Percentiles rank a stretch among this genome's conserved stretches.
These are phyloP conservation scores for Branchipolynoe longqiensis DNA, from an alignment of 2,888 invertebrate species.

Conservation along the genomic window DNA sequence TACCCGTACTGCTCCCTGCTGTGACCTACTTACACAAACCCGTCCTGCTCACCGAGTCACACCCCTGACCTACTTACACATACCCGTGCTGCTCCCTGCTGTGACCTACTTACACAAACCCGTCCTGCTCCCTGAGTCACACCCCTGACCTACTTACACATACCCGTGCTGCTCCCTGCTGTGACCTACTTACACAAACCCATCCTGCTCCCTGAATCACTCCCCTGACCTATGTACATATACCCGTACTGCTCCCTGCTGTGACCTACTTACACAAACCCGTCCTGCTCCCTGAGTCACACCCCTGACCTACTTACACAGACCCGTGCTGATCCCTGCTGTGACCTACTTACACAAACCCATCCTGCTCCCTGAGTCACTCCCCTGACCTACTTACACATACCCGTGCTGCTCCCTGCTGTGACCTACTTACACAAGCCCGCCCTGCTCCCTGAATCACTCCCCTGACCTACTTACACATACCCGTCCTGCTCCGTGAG, in stretches of 20 bases:
- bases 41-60: too few relatives aligned
- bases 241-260: too few relatives aligned
- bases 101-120: not conserved
- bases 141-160: too few relatives aligned
- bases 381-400: too few relatives aligned
- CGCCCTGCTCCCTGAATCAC: not conserved
- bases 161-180: too few relatives aligned
- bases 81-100: not conserved
- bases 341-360: not conserved
- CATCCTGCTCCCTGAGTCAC: too few relatives aligned
- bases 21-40: too few relatives aligned
- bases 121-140: too few relatives aligned
- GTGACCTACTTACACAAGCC: not conserved
- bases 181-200: conserved; percentile 27
- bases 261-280: not conserved
- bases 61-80: not conserved
- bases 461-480: too few relatives aligned
- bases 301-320: conserved; percentile 14
- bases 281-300: not conserved
- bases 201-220: conserved; percentile 9
- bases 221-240: not conserved
- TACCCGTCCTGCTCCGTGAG: too few relatives aligned
- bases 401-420: too few relatives aligned
- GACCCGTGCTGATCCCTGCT: conserved; percentile 28
- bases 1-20: too few relatives aligned